phyloP scores from a whole-genome alignment of 2,888 invertebrate genomes.

The Oscheius sp. region DNA sequence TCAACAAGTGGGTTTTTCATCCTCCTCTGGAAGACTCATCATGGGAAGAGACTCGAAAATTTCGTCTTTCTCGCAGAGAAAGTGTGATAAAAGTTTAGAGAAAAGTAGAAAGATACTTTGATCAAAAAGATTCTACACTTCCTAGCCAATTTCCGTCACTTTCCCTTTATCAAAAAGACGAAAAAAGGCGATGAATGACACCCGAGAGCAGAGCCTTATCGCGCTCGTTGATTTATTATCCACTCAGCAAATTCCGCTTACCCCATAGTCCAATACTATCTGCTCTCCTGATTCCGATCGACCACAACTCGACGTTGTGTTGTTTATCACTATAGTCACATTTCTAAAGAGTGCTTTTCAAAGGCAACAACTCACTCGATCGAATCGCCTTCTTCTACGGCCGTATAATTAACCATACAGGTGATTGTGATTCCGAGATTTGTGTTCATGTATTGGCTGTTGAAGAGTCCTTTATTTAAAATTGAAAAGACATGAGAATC shows the following conservation, averaged over 20 bases:
- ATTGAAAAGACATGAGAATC: too few species aligned
- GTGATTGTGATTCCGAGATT: conserved; percentile 55
- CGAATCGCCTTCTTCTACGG: conserved; percentile 24
- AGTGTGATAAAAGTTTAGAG: too few species aligned
- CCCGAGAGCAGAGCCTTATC: neutral
- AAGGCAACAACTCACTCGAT: neutral
- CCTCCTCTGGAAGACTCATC: too few species aligned
- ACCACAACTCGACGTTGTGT: neutral
- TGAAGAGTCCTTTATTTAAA: too few species aligned
- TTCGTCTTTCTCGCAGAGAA: too few species aligned
- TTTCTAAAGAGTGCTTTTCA: neutral
- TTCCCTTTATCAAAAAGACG: neutral
- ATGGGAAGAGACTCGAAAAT: too few species aligned
- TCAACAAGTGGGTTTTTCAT: too few species aligned
- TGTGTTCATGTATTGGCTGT: conserved; percentile 49
- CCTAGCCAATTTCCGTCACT: neutral
- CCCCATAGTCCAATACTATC: conserved; percentile 8
- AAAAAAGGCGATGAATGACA: too few species aligned
- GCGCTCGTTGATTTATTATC: neutral
- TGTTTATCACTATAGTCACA: neutral
- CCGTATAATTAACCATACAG: conserved; percentile 57
- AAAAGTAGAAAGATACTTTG: too few species aligned
- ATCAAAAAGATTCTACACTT: too few species aligned
- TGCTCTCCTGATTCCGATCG: conserved; percentile 6
- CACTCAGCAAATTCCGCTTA: neutral